Percentiles rank a stretch among this genome's conserved stretches.
phyloP scores from a whole-genome alignment of 2,113 vertebrate genomes.

The Pogonocichla stellata region DNA sequence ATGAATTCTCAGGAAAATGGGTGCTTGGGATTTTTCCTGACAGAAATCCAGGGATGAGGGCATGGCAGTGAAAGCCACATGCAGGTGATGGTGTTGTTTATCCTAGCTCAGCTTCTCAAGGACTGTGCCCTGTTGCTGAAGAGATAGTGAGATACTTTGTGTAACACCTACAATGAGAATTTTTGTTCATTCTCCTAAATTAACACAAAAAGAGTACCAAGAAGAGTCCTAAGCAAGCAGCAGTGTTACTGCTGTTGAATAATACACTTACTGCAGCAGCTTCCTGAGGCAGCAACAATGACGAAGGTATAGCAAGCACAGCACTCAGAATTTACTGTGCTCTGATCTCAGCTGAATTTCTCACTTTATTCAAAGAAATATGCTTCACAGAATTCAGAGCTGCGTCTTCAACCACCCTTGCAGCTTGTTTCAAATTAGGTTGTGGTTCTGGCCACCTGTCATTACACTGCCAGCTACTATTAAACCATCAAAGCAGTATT shows the following conservation, averaged over 20 bases:
- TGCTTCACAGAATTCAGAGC: not conserved
- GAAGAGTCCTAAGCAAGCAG: not conserved
- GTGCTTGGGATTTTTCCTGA: not conserved
- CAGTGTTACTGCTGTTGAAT: not conserved
- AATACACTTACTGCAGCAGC: not conserved
- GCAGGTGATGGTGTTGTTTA: not conserved
- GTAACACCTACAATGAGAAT: not conserved
- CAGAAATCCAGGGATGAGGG: not conserved
- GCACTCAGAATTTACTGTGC: not conserved
- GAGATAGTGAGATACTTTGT: not conserved
- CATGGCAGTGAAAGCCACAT: not conserved
- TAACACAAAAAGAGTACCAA: not conserved
- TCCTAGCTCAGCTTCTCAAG: not conserved
- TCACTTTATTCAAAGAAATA: not conserved
- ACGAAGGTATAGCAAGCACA: not conserved
- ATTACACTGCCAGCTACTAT: conserved; percentile 59
- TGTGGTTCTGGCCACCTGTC: conserved; percentile 65
- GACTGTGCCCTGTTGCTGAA: not conserved
- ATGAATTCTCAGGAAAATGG: not conserved
- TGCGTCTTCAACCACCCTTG: not conserved
- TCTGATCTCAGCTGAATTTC: not conserved
- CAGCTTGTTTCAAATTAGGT: conserved; percentile 55
- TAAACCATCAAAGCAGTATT: conserved; percentile 74
- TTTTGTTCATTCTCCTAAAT: not conserved
- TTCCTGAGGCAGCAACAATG: not conserved